phyloP scores from a whole-genome alignment of 1,140 invertebrate genomes.

The Polyergus mexicanus region DNA sequence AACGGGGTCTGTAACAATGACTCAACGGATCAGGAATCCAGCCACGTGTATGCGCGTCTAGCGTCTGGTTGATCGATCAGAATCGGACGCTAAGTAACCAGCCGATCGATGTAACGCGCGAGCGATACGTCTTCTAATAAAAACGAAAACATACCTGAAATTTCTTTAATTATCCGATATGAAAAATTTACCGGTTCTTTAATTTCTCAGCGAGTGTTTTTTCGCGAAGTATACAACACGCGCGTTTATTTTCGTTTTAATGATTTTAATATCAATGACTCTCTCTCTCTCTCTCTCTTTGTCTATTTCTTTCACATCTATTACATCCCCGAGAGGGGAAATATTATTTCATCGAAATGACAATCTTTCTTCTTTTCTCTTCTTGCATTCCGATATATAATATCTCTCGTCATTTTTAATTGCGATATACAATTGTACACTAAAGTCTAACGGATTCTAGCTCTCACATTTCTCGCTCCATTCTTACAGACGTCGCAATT shows the following conservation, averaged over 20 bases:
- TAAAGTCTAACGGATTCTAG: constrained; percentile 32
- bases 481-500: background rate
- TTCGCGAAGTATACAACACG: background rate
- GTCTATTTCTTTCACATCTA: background rate
- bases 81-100: constrained; percentile 25
- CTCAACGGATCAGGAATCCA: constrained; percentile 72
- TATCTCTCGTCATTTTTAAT: constrained; percentile 15
- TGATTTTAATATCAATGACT: background rate
- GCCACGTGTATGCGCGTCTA: background rate
- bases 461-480: constrained; percentile 16
- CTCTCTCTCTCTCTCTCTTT: background rate
- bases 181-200: background rate
- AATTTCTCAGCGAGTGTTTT: background rate
- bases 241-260: background rate
- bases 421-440: constrained; percentile 39
- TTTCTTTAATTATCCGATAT: background rate
- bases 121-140: background rate
- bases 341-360: background rate
- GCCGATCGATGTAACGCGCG: constrained; percentile 26
- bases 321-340: background rate
- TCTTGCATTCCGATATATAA: constrained; percentile 6
- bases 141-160: constrained; percentile 3
- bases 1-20: constrained; percentile 63
- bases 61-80: constrained; percentile 49
- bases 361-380: background rate